Conservation (phyloP, 2,888 invertebrate species). For the Lucinisca nassula region DNA sequence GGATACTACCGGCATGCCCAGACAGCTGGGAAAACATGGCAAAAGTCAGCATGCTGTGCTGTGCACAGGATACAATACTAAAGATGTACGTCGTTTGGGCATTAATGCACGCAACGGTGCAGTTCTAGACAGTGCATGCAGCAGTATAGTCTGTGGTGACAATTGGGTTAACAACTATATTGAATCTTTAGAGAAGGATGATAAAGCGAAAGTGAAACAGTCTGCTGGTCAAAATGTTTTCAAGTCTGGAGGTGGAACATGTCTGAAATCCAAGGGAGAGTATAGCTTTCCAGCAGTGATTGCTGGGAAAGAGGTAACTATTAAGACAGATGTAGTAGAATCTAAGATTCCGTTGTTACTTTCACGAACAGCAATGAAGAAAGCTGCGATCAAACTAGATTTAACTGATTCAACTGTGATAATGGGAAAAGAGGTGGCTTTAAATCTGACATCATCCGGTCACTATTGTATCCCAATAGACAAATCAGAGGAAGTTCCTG, state of each 20-base stretch:
- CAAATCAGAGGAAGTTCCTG: constrained; percentile 25
- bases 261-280: too few relatives aligned
- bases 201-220: too few relatives aligned
- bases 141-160: too few relatives aligned
- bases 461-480: constrained; percentile 41
- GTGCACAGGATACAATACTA: constrained; percentile 35
- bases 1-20: constrained; percentile 53
- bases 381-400: constrained; percentile 19
- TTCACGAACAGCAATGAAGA: constrained; percentile 52
- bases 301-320: constrained; percentile 34
- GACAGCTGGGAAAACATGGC: constrained; percentile 58
- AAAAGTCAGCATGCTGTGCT: constrained; percentile 36
- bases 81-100: too few relatives aligned
- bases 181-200: too few relatives aligned
- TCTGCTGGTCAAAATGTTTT: too few relatives aligned
- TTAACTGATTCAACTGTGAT: constrained; percentile 27
- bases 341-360: constrained; percentile 61
- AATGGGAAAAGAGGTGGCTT: constrained; percentile 29
- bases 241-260: too few relatives aligned
- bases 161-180: too few relatives aligned
- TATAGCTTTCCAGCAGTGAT: too few relatives aligned
- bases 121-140: too few relatives aligned
- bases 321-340: constrained; percentile 62
- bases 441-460: constrained; percentile 33
- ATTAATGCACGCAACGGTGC: too few relatives aligned